Base-by-base conservation (phyloP, 2,797 vertebrate species). In the Labeo calbasu region DNA sequence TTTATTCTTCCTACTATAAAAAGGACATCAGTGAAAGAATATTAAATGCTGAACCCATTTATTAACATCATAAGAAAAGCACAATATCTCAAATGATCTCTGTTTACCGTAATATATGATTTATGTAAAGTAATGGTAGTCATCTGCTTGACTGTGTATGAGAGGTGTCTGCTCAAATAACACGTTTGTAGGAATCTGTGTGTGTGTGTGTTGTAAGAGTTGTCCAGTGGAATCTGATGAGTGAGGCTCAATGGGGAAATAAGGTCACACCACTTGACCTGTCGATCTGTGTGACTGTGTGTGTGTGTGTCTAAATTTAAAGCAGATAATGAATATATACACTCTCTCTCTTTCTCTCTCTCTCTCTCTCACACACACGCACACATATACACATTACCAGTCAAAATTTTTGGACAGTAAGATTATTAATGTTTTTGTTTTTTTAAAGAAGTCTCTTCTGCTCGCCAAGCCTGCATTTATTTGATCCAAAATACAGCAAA, bases 201-300 rank as follows among this genome's bases (percentile, higher is more conserved):
- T 79, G n/a, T 53, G 19, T 76, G 28, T 57, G 51, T 81, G 51
- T 51, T 40, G 12, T 69, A 15, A 80, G 21, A 65, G 23, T 11
- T 51, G 25, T 80, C 12, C 50, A 15, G 17, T 69, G 66, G 66
- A 48, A 59, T 57, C 36, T 53, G 78, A 48, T 77, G 48, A 76
- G 61, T 65, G 83, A 46, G 50, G 75, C 57, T 36, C 48, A 53
- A 32, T 19, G 36, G 48, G 12, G 50, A 82, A 69, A 21, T 51
- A 53, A 75, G 36, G 65, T 57, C 80, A 63, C 68, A 85, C 23
- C 63, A 59, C 63, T 85, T 81, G 81, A 82, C 81, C 78, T 77
- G 81, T 53, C 68, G 23, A 57, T 71, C 55, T 53, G 63, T 12
- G 80, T 28, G 25, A 15, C n/a, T 46, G 12, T 15, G n/a, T 6